Evolutionary conservation across 2,888 invertebrate species (phyloP).

Genomic region (Tachina grossa): DNA sequence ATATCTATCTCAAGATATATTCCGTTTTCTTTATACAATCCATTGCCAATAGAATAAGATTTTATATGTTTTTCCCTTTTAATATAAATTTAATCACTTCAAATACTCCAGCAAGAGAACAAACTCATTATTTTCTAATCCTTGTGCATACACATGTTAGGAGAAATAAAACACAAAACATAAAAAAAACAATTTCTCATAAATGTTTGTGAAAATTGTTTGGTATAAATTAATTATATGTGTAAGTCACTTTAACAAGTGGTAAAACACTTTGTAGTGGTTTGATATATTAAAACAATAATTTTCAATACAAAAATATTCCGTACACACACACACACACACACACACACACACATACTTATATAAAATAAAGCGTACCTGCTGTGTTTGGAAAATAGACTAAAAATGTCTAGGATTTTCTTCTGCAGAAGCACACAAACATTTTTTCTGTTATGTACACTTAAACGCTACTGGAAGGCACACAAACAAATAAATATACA

Average conservation of each 20-base stretch:
- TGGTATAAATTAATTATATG: constrained; percentile 66
- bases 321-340: neutral
- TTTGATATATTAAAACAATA: constrained; percentile 69
- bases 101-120: neutral
- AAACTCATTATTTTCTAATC: neutral
- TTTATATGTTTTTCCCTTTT: neutral
- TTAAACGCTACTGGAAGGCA: neutral
- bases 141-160: constrained; percentile 12
- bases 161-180: neutral
- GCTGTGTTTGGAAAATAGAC: constrained; percentile 38
- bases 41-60: neutral
- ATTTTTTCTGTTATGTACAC: neutral
- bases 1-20: too few relatives aligned
- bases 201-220: constrained; percentile 59
- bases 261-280: constrained; percentile 69
- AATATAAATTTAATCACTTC: constrained; percentile 5
- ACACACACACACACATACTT: neutral
- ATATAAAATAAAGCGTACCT: constrained; percentile 19
- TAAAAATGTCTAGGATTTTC: constrained; percentile 27
- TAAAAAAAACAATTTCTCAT: constrained; percentile 46
- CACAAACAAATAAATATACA: neutral
- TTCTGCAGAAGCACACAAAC: neutral
- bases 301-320: constrained; percentile 47
- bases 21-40: too few relatives aligned
- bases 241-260: constrained; percentile 66